Evolutionary conservation across 2,797 vertebrate species (phyloP).

Genomic region (Phoxinus dragarum): DNA sequence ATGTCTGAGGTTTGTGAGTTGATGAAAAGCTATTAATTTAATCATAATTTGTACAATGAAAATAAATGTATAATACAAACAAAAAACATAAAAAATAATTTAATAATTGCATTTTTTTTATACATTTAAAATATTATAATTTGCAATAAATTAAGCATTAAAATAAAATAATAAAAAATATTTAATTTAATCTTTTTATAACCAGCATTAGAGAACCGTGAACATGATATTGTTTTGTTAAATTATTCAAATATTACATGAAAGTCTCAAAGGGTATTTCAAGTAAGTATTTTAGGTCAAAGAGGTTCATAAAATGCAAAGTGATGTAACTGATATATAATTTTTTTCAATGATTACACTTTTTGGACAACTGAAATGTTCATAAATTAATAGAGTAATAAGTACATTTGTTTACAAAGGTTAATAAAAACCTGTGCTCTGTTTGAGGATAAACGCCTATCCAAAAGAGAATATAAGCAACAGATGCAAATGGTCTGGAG

Average conservation of each 20-base stretch:
- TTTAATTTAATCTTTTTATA: neutral
- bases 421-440: neutral
- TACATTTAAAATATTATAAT: too few relatives aligned
- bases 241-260: neutral
- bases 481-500: conserved; percentile 46
- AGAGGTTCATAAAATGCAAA: neutral
- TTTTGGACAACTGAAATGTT: neutral
- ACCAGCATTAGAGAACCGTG: neutral
- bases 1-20: neutral
- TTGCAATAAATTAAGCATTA: neutral
- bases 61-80: neutral
- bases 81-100: too few relatives aligned
- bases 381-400: neutral
- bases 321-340: neutral
- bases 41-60: neutral
- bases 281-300: neutral
- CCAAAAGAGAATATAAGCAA: conserved; percentile 13
- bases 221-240: neutral
- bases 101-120: neutral
- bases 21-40: neutral
- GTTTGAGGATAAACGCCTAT: conserved; percentile 2
- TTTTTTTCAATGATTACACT: neutral
- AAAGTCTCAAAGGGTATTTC: too few relatives aligned
- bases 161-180: neutral
- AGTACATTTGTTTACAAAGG: conserved; percentile 16